These are phyloP conservation scores for Psittacula cyanocephala DNA, from an alignment of 2,113 vertebrate genomes.

Conservation along the genomic window DNA sequence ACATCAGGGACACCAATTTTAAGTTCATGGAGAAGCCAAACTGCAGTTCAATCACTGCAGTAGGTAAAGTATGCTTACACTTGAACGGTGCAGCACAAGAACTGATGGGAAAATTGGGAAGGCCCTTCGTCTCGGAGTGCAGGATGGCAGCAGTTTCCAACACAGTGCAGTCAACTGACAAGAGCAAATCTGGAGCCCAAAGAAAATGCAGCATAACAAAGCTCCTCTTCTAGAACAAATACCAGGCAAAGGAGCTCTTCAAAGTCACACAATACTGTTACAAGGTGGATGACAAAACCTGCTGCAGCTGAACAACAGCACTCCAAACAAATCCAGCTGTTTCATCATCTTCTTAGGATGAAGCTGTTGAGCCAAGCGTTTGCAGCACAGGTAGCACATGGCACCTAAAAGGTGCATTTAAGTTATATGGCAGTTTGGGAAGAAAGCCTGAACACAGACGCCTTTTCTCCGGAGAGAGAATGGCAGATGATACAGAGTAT, in stretches of 20 bases:
- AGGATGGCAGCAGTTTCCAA: not conserved
- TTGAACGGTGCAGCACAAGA: not conserved
- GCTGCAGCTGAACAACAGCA: not conserved
- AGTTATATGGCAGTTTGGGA: not conserved
- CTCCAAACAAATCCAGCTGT: not conserved
- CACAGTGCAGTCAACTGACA: not conserved
- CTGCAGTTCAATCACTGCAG: not conserved
- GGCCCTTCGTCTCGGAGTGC: not conserved
- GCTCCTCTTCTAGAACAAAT: not conserved
- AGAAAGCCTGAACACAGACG: not conserved
- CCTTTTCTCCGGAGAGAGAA: not conserved
- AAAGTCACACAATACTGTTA: not conserved
- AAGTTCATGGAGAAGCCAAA: not conserved
- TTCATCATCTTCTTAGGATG: not conserved
- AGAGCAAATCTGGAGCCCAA: not conserved
- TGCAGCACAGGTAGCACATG: not conserved
- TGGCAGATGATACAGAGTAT: not conserved
- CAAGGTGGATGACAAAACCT: not conserved
- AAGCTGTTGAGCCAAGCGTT: not conserved
- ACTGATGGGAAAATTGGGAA: not conserved
- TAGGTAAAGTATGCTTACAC: not conserved
- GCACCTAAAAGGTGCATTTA: not conserved
- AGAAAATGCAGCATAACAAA: not conserved
- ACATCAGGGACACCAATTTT: not conserved
- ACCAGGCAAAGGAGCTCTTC: not conserved